Base-by-base conservation (phyloP, 1,140 invertebrate genomes). In the Kradibia gibbosae region DNA sequence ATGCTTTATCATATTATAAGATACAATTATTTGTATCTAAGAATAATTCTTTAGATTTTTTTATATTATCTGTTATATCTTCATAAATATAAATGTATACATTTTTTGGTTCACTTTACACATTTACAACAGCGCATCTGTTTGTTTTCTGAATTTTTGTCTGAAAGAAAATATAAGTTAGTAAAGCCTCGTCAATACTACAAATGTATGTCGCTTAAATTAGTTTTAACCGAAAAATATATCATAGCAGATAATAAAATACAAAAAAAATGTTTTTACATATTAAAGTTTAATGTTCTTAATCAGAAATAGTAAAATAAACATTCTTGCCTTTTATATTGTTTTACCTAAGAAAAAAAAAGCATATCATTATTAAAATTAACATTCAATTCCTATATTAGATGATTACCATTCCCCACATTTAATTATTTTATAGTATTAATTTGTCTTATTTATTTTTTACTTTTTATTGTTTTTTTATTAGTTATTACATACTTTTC, bases 1-100 rank as follows among this genome's bases (percentile, higher is more conserved):
- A 28, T 71, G 25, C 34, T 72, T 72, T 73, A 10, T 73, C 2
- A 48, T 72, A 53, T 34, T 53, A 70, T 53, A 31, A 20, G 2
- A 34, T 73, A 53, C 25, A 22, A 11, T 55, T 74, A 74, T 57
- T 57, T 7, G 36, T 25, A 60, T 60, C 60, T 75, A 42, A 57
- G 34, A 42, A 75, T 75, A 75, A 62, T 65, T 77, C 48, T 76
- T 13, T 48, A 34, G 42, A 28, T 65, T 39, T 77, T 55, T 77
- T n/a, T 86, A 84, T 86, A 85, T 83, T 81, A 83, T 85, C 78
- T 86, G 81, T 85, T 83, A 83, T 80, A 84, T 86, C 80, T 85
- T 83, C 80, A 83, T 86, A 85, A 84, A 86, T 86, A 86, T 85
- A 87, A 86, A 60, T 76, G 22, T 48, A 34, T 78, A 70, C 25